These are phyloP conservation scores for Felis chaus DNA, from an alignment of 2,113 vertebrate species.

Conservation along the genomic window DNA sequence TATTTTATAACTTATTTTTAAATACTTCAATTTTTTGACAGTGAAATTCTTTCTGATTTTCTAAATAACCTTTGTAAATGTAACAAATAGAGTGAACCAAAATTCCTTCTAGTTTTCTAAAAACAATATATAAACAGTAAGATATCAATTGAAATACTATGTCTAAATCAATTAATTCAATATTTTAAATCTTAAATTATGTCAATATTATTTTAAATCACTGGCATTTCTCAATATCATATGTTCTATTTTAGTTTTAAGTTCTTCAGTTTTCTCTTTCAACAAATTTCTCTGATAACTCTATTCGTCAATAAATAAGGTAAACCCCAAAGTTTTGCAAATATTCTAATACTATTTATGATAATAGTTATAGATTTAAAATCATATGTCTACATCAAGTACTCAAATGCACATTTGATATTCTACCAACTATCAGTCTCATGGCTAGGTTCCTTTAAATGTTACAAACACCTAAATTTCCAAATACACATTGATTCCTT, in stretches of 20 bases:
- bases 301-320: neutral
- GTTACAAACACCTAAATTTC: neutral
- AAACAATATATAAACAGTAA: neutral
- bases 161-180: neutral
- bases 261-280: neutral
- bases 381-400: neutral
- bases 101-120: neutral
- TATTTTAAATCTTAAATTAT: conserved; percentile 15
- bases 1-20: neutral
- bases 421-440: neutral
- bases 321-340: neutral
- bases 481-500: neutral
- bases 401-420: neutral
- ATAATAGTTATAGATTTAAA: neutral
- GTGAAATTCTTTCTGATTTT: neutral
- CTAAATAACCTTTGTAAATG: neutral
- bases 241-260: neutral
- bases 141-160: neutral
- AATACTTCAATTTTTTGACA: neutral
- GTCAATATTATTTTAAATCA: neutral
- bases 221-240: neutral
- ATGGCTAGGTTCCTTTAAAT: neutral
- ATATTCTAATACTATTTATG: neutral
- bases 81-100: neutral
- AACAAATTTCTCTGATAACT: neutral